Percentiles rank a stretch among this genome's conserved stretches.
phyloP scores from a whole-genome alignment of 2,888 invertebrate species.

The Machimus rusticus region DNA sequence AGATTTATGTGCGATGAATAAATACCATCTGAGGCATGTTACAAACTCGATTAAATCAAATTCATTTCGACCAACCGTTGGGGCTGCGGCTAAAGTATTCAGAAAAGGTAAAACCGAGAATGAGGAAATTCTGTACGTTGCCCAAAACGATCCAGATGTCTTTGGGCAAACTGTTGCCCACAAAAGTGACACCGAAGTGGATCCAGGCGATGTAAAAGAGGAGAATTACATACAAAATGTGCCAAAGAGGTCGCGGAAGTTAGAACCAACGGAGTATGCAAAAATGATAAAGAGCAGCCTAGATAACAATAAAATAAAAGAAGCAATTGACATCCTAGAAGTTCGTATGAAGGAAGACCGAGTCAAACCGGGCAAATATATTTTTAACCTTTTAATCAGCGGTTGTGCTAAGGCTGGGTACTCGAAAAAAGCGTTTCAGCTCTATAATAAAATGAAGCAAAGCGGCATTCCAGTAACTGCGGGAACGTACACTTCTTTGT shows the following conservation, averaged over 20 bases:
- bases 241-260: constrained; percentile 65
- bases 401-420: constrained; percentile 85
- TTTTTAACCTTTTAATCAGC: constrained; percentile 83
- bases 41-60: background rate
- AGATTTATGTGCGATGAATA: background rate
- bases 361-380: constrained; percentile 79
- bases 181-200: background rate
- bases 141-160: constrained; percentile 27
- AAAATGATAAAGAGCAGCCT: constrained; percentile 75
- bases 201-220: constrained; percentile 69
- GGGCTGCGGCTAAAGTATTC: background rate
- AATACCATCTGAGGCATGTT: background rate
- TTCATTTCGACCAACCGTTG: background rate
- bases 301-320: constrained; percentile 70
- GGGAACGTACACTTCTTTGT: constrained; percentile 83
- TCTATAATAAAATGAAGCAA: constrained; percentile 85
- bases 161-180: background rate
- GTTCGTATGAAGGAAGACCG: constrained; percentile 80
- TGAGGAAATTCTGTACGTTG: background rate
- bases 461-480: constrained; percentile 72
- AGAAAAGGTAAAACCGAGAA: background rate
- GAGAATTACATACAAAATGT: constrained; percentile 67
- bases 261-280: constrained; percentile 72
- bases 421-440: constrained; percentile 82
- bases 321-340: constrained; percentile 82